These are phyloP conservation scores for Diogma glabrata DNA, from an alignment of 2,888 invertebrate species.

Conservation along the genomic window DNA sequence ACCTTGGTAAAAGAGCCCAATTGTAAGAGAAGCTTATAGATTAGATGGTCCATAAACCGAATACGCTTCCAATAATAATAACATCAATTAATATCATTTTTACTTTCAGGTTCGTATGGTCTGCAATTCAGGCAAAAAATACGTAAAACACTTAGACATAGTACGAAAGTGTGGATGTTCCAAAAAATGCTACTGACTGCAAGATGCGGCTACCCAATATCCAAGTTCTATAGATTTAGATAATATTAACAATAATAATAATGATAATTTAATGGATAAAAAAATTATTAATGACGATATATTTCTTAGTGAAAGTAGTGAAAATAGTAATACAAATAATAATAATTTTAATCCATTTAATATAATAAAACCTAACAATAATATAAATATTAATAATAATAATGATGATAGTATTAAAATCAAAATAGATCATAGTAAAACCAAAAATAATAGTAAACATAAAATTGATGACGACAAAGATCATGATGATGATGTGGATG, in stretches of 20 bases:
- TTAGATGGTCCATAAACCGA: too few relatives aligned
- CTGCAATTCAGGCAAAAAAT: slow-evolving; percentile 84
- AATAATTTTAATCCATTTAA: slow-evolving; percentile 11
- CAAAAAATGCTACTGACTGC: slow-evolving; percentile 75
- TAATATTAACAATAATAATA: slow-evolving; percentile 23
- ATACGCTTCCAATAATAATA: too few relatives aligned
- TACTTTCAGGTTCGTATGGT: slow-evolving; percentile 82
- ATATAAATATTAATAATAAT: slow-evolving; percentile 15
- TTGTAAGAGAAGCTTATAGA: too few relatives aligned
- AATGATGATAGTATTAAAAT: not conserved
- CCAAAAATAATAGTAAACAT: slow-evolving; percentile 19
- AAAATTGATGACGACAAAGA: slow-evolving; percentile 20
- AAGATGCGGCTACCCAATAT: slow-evolving; percentile 45
- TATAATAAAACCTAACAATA: slow-evolving; percentile 21
- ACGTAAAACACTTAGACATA: slow-evolving; percentile 92
- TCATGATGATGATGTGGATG: slow-evolving; percentile 24
- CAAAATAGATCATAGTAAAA: slow-evolving; percentile 9
- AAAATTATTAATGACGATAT: slow-evolving; percentile 18
- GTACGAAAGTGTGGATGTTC: slow-evolving; percentile 94
- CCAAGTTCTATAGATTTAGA: slow-evolving; percentile 13
- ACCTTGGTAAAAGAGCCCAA: too few relatives aligned
- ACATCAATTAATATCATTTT: too few relatives aligned
- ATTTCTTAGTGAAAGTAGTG: slow-evolving; percentile 15
- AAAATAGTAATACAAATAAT: slow-evolving; percentile 21
- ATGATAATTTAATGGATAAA: slow-evolving; percentile 22